Base-by-base conservation (phyloP, 2,797 vertebrate species). In the Kryptopterus vitreolus region DNA sequence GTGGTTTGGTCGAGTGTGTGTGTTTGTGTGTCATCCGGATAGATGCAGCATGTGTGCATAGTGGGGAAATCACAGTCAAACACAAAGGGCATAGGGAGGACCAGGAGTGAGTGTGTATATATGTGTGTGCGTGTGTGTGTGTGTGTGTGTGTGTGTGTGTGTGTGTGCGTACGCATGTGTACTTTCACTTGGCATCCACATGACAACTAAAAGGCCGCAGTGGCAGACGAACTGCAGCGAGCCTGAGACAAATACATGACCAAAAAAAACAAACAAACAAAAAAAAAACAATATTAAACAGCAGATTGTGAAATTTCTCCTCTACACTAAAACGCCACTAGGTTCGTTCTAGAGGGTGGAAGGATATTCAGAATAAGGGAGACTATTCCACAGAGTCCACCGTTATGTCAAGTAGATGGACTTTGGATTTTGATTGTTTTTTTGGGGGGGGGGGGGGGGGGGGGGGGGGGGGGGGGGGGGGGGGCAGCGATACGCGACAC, bases 141-240 rank as follows among this genome's bases (percentile, higher is more conserved):
- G 12, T 61, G n/a, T 24, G 68, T 76, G 38, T 76, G 33, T 80
- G 83, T 18, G 16, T 22, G 16, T 83, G 33, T 80, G 20, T 59
- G 26, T 65, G 74, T 53, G 22, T 62, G 58, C 62, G 38, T 66
- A 68, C 46, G 46, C 24, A 1, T 61, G 53, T 86, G 48, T 83
- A 83, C 87, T 81, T 88, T 90, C 91, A 38, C 46, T 76, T 53
- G 43, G 46, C 73, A 48, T 53, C 46, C 26, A 62, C 24, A 59
- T 33, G 11, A 70, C 33, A 62, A 53, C 50, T 9, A 26, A 72
- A 0, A 58, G 13, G n/a, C 26, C 22, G 57, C 43, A 46, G n/a
- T 33, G 24, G 58, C 43, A 7, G 38, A 20, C 2, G 22, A 35
- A 53, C 13, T 43, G 22, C 72, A 69, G 63, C 62, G 69, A 46